Evolutionary conservation across 2,888 invertebrate species (phyloP).

Genomic region (Clitarchus hookeri): DNA sequence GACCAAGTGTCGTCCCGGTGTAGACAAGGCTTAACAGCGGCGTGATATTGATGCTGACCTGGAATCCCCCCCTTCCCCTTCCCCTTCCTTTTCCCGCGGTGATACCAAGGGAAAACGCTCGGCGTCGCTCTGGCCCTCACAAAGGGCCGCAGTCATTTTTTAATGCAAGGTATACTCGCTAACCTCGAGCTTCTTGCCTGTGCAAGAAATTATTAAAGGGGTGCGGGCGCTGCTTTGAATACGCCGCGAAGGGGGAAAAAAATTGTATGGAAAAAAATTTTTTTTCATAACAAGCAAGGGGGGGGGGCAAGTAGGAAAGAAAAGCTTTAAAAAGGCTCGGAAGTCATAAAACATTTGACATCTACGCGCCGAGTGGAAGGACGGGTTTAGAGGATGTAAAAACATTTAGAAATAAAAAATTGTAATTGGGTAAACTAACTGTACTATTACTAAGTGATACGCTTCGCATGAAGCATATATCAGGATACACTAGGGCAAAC

Average conservation of each 20-base stretch:
- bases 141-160: not conserved
- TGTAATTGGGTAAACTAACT: no score
- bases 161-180: not conserved
- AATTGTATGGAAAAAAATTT: not conserved
- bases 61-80: no score
- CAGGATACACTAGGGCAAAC: no score
- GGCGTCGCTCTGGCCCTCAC: no score
- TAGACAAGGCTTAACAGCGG: no score
- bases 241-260: not conserved
- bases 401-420: no score
- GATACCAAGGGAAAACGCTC: no score
- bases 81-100: no score
- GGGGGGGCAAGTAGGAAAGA: not conserved
- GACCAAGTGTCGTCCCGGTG: no score
- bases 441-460: no score
- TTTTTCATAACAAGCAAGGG: not conserved
- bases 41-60: no score
- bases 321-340: not conserved
- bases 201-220: not conserved
- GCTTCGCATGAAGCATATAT: no score
- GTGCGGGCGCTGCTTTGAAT: slow-evolving; percentile 7
- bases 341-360: not conserved
- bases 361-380: not conserved
- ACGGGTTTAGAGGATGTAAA: not conserved
- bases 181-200: not conserved